Percentiles rank a stretch among this genome's conserved stretches.
These are phyloP conservation scores for Menidia beryllina DNA, from an alignment of 2,113 vertebrate genomes.

Conservation along the genomic window DNA sequence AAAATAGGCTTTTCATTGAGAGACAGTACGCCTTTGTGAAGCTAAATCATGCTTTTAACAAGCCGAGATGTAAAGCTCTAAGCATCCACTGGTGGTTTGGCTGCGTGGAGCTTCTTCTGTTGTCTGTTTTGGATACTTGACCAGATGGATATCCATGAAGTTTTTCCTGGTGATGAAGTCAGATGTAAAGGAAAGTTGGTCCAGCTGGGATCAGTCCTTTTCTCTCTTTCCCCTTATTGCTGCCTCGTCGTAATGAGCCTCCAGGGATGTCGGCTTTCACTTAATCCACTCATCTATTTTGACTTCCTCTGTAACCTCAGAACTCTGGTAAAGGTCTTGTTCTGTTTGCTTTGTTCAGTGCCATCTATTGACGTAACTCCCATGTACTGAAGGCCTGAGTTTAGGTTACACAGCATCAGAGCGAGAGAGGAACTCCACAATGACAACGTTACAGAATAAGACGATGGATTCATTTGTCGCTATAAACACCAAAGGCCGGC, in stretches of 20 bases:
- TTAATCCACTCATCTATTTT: slow-evolving; percentile 81
- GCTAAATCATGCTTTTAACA: neutral
- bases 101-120: neutral
- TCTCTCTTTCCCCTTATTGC: slow-evolving; percentile 49
- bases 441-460: slow-evolving; percentile 11
- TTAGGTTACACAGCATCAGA: slow-evolving; percentile 46
- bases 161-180: slow-evolving; percentile 55
- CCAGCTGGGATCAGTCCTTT: slow-evolving; percentile 73
- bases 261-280: slow-evolving; percentile 69
- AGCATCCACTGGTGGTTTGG: neutral
- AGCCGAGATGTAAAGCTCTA: neutral
- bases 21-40: neutral
- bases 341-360: slow-evolving; percentile 67
- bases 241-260: slow-evolving; percentile 77
- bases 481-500: neutral
- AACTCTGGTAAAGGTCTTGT: slow-evolving; percentile 67
- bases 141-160: slow-evolving; percentile 28
- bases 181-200: slow-evolving; percentile 59
- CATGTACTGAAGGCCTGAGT: slow-evolving; percentile 20
- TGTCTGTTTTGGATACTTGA: slow-evolving; percentile 24
- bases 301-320: slow-evolving; percentile 78
- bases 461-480: slow-evolving; percentile 14
- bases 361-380: slow-evolving; percentile 56
- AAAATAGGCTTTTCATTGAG: neutral
- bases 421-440: slow-evolving; percentile 4